phyloP scores from a whole-genome alignment of 1,140 invertebrate genomes.

The Neodiprion fabricii region DNA sequence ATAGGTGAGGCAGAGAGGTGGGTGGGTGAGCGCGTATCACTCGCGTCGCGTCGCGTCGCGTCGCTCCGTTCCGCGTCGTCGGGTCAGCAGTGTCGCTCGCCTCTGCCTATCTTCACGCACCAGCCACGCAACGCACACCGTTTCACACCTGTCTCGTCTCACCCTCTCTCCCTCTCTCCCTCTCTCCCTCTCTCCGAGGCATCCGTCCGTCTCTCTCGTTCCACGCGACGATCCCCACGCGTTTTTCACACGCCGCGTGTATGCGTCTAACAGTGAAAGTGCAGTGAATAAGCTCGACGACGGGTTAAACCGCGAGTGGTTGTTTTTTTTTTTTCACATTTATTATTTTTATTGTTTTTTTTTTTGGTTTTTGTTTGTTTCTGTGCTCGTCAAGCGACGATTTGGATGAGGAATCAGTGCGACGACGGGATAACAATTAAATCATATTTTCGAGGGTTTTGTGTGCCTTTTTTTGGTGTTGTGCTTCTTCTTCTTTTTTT shows the following conservation, averaged over 20 bases:
- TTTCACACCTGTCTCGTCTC: neutral
- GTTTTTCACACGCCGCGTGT: constrained; percentile 28
- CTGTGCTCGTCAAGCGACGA: no score
- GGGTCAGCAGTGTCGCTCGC: constrained; percentile 6
- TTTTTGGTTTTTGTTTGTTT: neutral
- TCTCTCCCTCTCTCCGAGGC: constrained; percentile 16
- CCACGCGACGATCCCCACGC: constrained; percentile 33
- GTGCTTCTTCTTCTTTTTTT: no score
- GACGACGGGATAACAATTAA: no score
- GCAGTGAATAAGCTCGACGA: constrained; percentile 22
- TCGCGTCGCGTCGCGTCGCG: no score
- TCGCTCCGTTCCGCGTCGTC: constrained; percentile 6
- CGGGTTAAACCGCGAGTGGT: constrained; percentile 17
- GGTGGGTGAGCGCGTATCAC: no score
- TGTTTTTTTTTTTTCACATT: no score
- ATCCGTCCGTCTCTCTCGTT: constrained; percentile 26
- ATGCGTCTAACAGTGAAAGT: constrained; percentile 28
- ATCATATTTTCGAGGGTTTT: no score
- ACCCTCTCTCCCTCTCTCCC: neutral
- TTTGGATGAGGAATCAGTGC: no score
- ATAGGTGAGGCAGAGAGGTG: no score
- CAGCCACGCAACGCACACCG: constrained; percentile 26
- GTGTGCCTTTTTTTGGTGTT: no score
- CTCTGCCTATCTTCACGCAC: no score
- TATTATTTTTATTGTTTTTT: neutral